phyloP scores from a whole-genome alignment of 37 sponge, comb jelly and placozoan species.

The Haliclona indistincta region DNA sequence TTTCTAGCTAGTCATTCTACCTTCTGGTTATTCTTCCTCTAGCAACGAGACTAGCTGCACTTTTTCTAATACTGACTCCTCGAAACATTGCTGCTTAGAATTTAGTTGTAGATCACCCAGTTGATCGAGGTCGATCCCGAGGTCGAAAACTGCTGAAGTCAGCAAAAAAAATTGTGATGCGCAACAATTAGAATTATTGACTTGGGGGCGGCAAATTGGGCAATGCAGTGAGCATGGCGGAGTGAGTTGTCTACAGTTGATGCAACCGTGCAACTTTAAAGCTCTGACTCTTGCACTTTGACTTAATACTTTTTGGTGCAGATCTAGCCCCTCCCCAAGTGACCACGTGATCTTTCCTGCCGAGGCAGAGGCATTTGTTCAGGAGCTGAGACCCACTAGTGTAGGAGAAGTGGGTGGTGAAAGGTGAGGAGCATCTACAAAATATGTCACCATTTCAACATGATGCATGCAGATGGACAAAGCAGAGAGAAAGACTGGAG shows the following conservation, averaged over 20 bases:
- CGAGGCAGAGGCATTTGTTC: constrained; percentile 74
- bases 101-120: no score
- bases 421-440: constrained; percentile 23
- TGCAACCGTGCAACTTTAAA: not conserved
- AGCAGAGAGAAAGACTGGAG: constrained; percentile 79
- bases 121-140: no score
- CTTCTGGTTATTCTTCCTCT: no score
- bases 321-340: not conserved
- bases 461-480: constrained; percentile 48
- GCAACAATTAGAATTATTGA: not conserved
- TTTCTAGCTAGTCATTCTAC: no score
- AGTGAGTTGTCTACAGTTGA: not conserved
- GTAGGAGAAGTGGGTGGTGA: constrained; percentile 68
- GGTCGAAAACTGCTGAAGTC: not conserved
- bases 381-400: constrained; percentile 35
- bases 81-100: no score
- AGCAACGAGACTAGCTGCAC: no score
- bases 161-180: not conserved
- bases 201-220: not conserved
- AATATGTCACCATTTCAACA: not conserved
- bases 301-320: not conserved
- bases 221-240: no score
- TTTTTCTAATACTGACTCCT: no score
- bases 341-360: constrained; percentile 59
- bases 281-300: no score